Evolutionary conservation across 1,140 invertebrate genomes (phyloP).

Genomic region (Megathymus violae): DNA sequence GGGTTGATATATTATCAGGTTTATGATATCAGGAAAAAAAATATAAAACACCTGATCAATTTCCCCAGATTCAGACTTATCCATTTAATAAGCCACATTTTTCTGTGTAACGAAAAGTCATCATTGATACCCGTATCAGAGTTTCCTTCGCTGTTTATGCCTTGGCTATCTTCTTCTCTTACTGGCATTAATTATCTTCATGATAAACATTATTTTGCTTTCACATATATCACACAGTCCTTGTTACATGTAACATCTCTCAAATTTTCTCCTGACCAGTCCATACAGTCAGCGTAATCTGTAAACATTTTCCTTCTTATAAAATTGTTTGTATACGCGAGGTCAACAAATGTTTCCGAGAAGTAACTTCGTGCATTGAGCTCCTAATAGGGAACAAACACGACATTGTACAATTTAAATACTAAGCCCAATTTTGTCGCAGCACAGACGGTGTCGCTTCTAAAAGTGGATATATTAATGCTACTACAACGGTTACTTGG

Average conservation of each 20-base stretch:
- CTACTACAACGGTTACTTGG: background rate
- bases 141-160: background rate
- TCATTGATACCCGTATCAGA: background rate
- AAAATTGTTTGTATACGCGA: constrained; percentile 27
- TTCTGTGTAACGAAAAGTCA: background rate
- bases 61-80: background rate
- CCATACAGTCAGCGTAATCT: background rate
- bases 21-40: no score
- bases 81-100: background rate
- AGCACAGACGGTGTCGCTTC: background rate
- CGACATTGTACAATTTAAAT: constrained; percentile 39
- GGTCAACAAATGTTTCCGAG: constrained; percentile 33
- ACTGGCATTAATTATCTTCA: background rate
- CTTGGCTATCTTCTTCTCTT: background rate
- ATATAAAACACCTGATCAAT: no score
- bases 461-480: background rate
- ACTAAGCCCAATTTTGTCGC: constrained; percentile 36
- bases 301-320: constrained; percentile 17
- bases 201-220: background rate
- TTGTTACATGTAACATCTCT: no score
- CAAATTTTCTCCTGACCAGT: no score
- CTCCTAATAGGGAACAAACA: constrained; percentile 36
- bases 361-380: constrained; percentile 36
- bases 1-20: no score
- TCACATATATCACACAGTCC: no score